These are phyloP conservation scores for Acanthurus tractus DNA, from an alignment of 2,797 vertebrate genomes.

Conservation along the genomic window DNA sequence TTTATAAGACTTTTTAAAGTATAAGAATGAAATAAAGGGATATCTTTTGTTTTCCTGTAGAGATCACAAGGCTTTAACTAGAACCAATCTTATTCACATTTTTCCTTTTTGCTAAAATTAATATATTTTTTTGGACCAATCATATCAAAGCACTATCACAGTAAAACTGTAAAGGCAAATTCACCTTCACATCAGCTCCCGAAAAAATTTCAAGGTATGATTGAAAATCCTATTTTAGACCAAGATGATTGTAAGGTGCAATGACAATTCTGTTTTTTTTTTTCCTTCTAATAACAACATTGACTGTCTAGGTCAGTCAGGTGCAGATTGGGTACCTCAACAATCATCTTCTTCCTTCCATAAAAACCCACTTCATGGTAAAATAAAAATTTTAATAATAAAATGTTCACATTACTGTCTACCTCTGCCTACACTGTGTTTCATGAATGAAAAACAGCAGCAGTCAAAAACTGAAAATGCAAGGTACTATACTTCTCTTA, in stretches of 20 bases:
- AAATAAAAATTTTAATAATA: constrained; percentile 81
- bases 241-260: constrained; percentile 86
- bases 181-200: constrained; percentile 63
- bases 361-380: constrained; percentile 83
- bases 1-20: constrained; percentile 39
- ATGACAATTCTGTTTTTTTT: constrained; percentile 70
- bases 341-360: constrained; percentile 76
- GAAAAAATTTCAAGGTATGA: constrained; percentile 63
- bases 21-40: constrained; percentile 49
- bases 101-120: constrained; percentile 53
- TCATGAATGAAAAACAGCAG: constrained; percentile 84
- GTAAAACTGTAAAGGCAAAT: constrained; percentile 61
- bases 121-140: constrained; percentile 61
- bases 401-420: constrained; percentile 88
- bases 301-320: constrained; percentile 74
- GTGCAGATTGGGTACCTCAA: constrained; percentile 80
- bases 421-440: constrained; percentile 79
- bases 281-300: constrained; percentile 76
- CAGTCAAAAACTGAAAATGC: constrained; percentile 87
- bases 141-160: constrained; percentile 68
- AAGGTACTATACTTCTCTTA: constrained; percentile 88
- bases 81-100: constrained; percentile 59
- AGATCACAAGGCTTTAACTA: constrained; percentile 35
- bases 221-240: constrained; percentile 82
- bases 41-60: constrained; percentile 26